Base-by-base conservation (phyloP, 2,797 vertebrate genomes). In the Ctenopoma kingsleyae region DNA sequence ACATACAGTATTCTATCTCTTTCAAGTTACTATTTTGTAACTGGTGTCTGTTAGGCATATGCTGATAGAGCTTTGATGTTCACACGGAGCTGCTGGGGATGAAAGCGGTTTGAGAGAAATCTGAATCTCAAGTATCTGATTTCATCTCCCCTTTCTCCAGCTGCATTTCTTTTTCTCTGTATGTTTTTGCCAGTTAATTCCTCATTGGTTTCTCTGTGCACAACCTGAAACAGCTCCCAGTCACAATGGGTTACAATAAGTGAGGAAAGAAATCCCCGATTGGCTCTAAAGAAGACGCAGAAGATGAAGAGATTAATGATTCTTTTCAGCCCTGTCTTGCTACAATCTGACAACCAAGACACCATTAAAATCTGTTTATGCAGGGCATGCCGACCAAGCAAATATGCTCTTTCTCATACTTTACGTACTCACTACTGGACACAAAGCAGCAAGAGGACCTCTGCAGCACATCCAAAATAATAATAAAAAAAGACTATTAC, bases 21-120 rank as follows among this genome's bases (percentile, higher is more conserved):
- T 87, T 89, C 80, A 86, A 85, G 79, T 80, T 17, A 32, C 69
- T 72, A 49, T 81, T 82, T 74, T 71, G 78, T 88, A 84, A 88
- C 85, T 85, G 80, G 59, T 77, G 87, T 87, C 76, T 90, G 86
- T 87, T 82, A 71, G 84, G 83, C 83, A 67, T 76, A 83, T 81
- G 80, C 87, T 76, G 78, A 73, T 74, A 3, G 62, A 76, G 77
- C 88, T 91, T 93, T 92, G 90, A 91, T 89, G 90, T 90, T 75
- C 74, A 87, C 86, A 91, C 79, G 83, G 77, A 87, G 80, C 84
- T 82, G 78, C 84, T 67, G 77, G 73, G 85, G 89, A 91, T 89
- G 85, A 92, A 90, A 90, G 87, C 83, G 47, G 77, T 82, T 75
- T 77, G 88, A 79, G 89, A 71, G 81, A 82, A 87, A 87, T 82